Evolutionary conservation across 2,797 vertebrate species (phyloP), one percentile per base, ranked within the genome.

Genomic region (Thaleichthys pacificus): DNA sequence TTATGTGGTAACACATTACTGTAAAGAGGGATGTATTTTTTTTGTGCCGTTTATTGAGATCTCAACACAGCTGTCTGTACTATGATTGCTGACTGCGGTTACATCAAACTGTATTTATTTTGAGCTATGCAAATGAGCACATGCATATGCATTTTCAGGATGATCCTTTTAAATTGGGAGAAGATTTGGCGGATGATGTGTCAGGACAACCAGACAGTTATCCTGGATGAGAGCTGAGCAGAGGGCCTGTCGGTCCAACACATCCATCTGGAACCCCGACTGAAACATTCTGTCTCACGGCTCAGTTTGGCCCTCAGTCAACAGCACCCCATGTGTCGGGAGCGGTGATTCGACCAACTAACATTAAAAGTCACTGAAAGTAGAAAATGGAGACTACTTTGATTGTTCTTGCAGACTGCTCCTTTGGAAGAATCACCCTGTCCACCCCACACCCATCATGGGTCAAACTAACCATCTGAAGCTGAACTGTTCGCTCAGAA

Each of bases 71-170:
- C n/a, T 38, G 47, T 64, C 42, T 54, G 28, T 62, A 19, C n/a
- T 58, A 35, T 35, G 30, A 64, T 56, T 71, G 49, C 30, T 30
- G n/a, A n/a, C 8, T 21, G 56, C 32, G 5, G 14, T 26, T 7
- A 28, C n/a, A 38, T 65, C 71, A 24, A 60, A 49, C 35, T 49
- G 38, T 38, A 61, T 17, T 19, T 73, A 56, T 67, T 42, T 38
- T 58, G 11, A 30, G 64, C 38, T 61, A 73, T 73, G 64, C 56
- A 67, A 49, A 67, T 73, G 9, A 73, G 24, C 8, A 49, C 38
- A 72, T 61, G 51, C 35, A 42, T 65, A 64, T 65, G 70, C 54
- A 66, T 73, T 67, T 67, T 26, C 17, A 19, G 24, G 22, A 60
- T 49, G 38, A 61, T 21, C 19, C 17, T 19, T 74, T 35, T 57